These are phyloP conservation scores for Epiblema foenella DNA, from an alignment of 2,888 invertebrate species.

Conservation along the genomic window DNA sequence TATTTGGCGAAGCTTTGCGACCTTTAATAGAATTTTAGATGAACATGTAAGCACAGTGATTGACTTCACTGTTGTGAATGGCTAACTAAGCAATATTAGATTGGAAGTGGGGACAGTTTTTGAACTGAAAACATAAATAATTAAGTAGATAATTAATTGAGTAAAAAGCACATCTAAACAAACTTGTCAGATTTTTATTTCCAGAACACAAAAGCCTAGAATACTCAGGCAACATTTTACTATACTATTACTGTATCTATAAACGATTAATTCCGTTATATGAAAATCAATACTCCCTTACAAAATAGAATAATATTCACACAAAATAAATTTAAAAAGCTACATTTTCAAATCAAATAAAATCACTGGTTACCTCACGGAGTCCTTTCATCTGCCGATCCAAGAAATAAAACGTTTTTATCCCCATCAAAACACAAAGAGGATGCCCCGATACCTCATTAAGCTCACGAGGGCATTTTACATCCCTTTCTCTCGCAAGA, in stretches of 20 bases:
- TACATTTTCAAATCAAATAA: background rate
- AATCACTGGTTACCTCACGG: slow-evolving; percentile 17
- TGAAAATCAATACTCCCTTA: background rate
- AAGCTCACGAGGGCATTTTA: slow-evolving; percentile 37
- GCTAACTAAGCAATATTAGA: too few species aligned
- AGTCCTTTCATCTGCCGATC: slow-evolving; percentile 16
- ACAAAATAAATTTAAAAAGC: background rate
- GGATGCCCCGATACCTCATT: slow-evolving; percentile 36
- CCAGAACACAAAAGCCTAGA: background rate
- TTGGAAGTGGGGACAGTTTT: too few species aligned
- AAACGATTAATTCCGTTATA: background rate
- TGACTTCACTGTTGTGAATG: too few species aligned
- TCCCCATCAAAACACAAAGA: slow-evolving; percentile 39
- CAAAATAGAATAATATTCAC: background rate
- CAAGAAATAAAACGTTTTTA: slow-evolving; percentile 32
- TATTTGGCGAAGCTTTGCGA: slow-evolving; percentile 16
- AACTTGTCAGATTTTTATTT: too few species aligned
- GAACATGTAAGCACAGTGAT: too few species aligned
- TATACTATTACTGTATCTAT: too few species aligned
- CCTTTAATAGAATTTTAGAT: background rate
- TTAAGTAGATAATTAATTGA: too few species aligned
- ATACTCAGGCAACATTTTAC: background rate
- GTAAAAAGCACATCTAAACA: too few species aligned
- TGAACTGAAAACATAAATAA: too few species aligned
- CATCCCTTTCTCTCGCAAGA: slow-evolving; percentile 37